A percentile compares a stretch with the other conserved stretches of the same genome.
These are phyloP conservation scores for Lasioglossum marginatum DNA, from an alignment of 2,888 invertebrate species.

Conservation along the genomic window DNA sequence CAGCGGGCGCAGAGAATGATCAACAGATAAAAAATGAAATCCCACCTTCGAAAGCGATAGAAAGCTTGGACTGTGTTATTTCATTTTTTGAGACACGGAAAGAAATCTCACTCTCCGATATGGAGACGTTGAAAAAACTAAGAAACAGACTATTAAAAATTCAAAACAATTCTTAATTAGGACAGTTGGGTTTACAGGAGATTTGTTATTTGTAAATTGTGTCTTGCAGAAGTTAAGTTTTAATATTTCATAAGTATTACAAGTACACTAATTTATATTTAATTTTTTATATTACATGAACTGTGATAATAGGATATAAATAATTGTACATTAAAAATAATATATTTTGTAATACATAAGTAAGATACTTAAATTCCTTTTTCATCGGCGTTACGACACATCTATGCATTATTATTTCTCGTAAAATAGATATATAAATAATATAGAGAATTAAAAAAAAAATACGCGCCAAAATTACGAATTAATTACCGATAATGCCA, in stretches of 20 bases:
- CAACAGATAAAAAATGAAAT: not conserved
- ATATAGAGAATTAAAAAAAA: not conserved
- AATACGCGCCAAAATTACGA: not conserved
- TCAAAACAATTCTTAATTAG: not conserved
- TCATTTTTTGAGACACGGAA: not conserved
- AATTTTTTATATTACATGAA: not conserved
- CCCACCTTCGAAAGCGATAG: not conserved
- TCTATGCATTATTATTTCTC: not conserved
- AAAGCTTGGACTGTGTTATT: not conserved
- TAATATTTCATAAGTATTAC: not conserved
- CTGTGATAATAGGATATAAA: not conserved
- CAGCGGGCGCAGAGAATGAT: not conserved
- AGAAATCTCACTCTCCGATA: not conserved
- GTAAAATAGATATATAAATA: not conserved
- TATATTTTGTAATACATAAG: slow-evolving; percentile 6
- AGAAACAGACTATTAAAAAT: not conserved
- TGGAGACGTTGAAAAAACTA: not conserved
- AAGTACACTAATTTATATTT: not conserved
- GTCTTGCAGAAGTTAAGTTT: not conserved
- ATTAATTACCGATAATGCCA: not conserved
- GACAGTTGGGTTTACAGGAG: not conserved
- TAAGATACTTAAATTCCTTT: not conserved
- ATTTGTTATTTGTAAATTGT: not conserved
- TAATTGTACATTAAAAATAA: not conserved
- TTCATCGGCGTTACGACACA: not conserved